A percentile compares a stretch with the other conserved stretches of the same genome.
These are phyloP conservation scores for Dyspetes luteomarginatus DNA, from an alignment of 2,888 invertebrate genomes.

Conservation along the genomic window DNA sequence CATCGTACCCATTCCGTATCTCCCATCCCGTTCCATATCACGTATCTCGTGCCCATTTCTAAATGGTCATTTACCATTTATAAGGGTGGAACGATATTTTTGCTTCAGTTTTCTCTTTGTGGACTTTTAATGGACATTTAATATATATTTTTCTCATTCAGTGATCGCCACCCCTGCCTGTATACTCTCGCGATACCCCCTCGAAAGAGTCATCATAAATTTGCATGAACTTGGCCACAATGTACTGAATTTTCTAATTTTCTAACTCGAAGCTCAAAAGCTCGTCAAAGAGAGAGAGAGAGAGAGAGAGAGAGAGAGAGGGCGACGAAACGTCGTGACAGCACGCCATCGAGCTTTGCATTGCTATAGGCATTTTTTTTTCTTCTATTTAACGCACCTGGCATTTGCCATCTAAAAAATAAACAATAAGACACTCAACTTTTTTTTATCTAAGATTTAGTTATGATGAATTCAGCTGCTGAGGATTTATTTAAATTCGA, in stretches of 20 bases:
- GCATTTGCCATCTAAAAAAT: constrained; percentile 27
- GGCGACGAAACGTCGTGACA: constrained; percentile 65
- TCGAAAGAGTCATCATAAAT: constrained; percentile 67
- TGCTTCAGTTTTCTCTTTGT: constrained; percentile 3
- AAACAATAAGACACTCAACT: constrained; percentile 24
- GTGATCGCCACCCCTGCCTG: constrained; percentile 52
- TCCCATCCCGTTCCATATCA: no score
- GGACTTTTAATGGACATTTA: not conserved
- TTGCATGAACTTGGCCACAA: constrained; percentile 67
- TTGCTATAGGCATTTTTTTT: constrained; percentile 9
- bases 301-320: constrained; percentile 6
- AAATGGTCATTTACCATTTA: constrained; percentile 12
- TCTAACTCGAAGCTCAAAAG: constrained; percentile 69
- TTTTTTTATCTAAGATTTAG: no score
- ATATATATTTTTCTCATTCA: constrained; percentile 19
- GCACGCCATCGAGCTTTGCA: constrained; percentile 67
- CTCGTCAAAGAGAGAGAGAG: constrained; percentile 9
- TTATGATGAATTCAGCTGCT: not conserved
- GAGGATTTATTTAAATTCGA: not conserved
- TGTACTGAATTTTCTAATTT: constrained; percentile 74
- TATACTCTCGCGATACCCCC: constrained; percentile 25
- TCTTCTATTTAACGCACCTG: not conserved
- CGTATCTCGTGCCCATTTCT: no score
- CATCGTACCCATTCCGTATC: no score
- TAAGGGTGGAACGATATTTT: constrained; percentile 28